phyloP scores from a whole-genome alignment of 2,113 vertebrate species.

The Saccopteryx bilineata region DNA sequence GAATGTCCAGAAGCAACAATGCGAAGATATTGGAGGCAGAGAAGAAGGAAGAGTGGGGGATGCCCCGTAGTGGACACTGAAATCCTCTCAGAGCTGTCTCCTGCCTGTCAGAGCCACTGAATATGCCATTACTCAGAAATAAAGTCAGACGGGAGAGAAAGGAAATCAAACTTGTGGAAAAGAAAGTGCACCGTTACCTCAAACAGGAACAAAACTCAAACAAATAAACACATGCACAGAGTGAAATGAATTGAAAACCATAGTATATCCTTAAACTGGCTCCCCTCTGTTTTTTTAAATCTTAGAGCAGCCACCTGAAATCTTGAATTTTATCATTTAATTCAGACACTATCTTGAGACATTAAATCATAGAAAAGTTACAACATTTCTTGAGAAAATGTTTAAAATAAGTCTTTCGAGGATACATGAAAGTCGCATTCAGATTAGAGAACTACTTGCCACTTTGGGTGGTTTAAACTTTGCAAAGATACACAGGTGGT shows the following conservation, averaged over 20 bases:
- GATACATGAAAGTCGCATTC: background rate
- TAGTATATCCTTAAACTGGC: background rate
- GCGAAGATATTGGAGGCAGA: background rate
- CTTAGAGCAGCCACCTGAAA: background rate
- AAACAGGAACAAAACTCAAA: too few species aligned
- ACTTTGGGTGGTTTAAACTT: background rate
- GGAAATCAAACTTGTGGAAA: background rate
- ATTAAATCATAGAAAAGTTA: background rate
- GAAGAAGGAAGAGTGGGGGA: background rate
- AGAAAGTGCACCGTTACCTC: background rate
- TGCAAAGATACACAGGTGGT: background rate
- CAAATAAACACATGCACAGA: background rate
- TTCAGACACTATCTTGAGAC: background rate
- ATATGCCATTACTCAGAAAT: background rate
- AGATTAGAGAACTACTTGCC: background rate
- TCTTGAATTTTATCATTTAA: background rate
- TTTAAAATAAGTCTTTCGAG: background rate
- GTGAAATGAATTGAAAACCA: background rate
- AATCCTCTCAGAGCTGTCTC: background rate
- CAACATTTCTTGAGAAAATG: background rate
- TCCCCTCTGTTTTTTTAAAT: background rate
- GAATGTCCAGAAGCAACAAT: background rate
- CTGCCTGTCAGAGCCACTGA: background rate
- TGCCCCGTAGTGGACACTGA: background rate
- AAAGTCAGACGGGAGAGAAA: background rate